These are phyloP conservation scores for Lepidurus packardi DNA, from an alignment of 1,140 invertebrate genomes.

Conservation along the genomic window DNA sequence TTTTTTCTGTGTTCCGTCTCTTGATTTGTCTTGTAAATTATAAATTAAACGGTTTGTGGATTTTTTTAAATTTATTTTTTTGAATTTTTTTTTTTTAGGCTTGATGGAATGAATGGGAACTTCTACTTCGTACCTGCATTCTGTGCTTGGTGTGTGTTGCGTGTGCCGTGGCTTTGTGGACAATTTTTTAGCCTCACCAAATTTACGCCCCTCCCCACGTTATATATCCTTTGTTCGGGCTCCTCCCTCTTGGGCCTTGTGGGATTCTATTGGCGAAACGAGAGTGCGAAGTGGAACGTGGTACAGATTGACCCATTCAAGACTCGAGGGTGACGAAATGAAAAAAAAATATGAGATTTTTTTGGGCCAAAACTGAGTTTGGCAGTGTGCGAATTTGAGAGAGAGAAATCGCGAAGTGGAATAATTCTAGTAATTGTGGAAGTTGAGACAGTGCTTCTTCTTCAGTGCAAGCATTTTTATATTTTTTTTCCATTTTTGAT, in stretches of 20 bases:
- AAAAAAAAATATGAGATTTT: too few relatives aligned
- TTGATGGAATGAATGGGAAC: conserved; percentile 19
- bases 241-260: neutral
- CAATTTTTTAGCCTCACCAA: neutral
- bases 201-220: neutral
- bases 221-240: neutral
- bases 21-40: too few relatives aligned
- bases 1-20: too few relatives aligned
- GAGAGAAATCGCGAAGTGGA: too few relatives aligned
- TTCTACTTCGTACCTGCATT: conserved; percentile 21
- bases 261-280: neutral
- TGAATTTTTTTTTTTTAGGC: neutral
- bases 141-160: conserved; percentile 20
- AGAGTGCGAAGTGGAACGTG: neutral
- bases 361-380: too few relatives aligned
- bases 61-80: neutral
- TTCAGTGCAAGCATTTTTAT: too few relatives aligned
- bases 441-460: too few relatives aligned
- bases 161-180: conserved; percentile 17
- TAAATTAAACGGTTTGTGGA: neutral
- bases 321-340: too few relatives aligned
- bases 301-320: too few relatives aligned
- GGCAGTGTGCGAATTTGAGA: too few relatives aligned
- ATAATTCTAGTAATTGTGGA: too few relatives aligned
- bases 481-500: too few relatives aligned